Evolutionary conservation across 2,113 vertebrate species (phyloP), one percentile per base, ranked within the genome.

Genomic region (Syngnathus scovelli): DNA sequence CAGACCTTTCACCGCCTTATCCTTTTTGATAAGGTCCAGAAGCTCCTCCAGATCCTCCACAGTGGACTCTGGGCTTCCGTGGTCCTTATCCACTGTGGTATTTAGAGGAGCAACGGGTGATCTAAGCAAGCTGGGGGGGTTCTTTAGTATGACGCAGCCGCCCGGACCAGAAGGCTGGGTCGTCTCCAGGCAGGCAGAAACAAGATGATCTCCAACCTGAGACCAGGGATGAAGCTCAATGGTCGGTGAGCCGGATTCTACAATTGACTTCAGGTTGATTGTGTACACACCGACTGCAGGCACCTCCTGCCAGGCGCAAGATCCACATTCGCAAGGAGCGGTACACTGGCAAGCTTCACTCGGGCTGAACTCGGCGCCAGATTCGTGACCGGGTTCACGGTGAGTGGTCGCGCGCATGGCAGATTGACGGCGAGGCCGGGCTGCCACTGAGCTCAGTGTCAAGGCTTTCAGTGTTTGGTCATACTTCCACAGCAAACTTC

Each of bases 401-500:
- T n/a, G 49, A 21, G 5, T 19, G 4, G 15, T 9, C 2, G 5
- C 13, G 18, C 46, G 16, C 13, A 6, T 15, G 46, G 15, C 15
- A 16, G 15, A 18, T 4, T 48, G 49, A 4, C 64, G 64, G 4
- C 80, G 66, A 48, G 16, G 23, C 1, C 63, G 74, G 15, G 77
- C 46, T 0, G 91, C 90, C 48, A 98, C 93, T 61, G 96, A 99
- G 0, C 91, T 70, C 33, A 99, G 85, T 58, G 82, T 90, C 55
- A 97, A 78, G 39, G 71, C 70, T 0, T 63, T 21, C 13, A 61
- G 56, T 6, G 9, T 68, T 1, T 75, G 66, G 27, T 76, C 82
- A 60, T 90, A 94, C 0, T 85, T 92, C 96, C 96, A 98, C 67
- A 99, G 89, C 80, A 99, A 90, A 81, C 97, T 98, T 49, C 95